phyloP scores from a whole-genome alignment of 2,797 vertebrate species.

The Alectoris magna region DNA sequence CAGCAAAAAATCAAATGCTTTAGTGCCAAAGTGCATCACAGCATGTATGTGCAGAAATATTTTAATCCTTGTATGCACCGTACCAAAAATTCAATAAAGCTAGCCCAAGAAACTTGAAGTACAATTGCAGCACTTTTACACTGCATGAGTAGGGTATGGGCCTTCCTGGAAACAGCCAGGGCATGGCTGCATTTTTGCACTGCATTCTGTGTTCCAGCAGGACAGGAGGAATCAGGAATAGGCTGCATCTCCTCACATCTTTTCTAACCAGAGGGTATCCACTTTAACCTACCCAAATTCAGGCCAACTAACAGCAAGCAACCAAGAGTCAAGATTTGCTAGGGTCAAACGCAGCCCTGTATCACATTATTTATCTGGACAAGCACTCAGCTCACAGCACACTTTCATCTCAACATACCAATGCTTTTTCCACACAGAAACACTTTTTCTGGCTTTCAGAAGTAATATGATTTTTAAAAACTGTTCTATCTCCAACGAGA shows the following conservation, averaged over 20 bases:
- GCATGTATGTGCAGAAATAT: not conserved
- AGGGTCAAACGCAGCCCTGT: not conserved
- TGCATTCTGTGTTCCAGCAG: not conserved
- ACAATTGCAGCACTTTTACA: not conserved
- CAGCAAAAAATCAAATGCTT: not conserved
- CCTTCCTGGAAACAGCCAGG: not conserved
- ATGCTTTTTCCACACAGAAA: not conserved
- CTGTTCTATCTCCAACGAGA: constrained; percentile 50
- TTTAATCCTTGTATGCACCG: not conserved
- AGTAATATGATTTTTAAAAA: constrained; percentile 23
- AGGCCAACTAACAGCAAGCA: not conserved
- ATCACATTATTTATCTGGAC: not conserved
- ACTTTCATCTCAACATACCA: not conserved
- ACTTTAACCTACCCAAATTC: not conserved
- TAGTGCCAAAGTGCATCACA: not conserved
- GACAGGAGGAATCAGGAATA: not conserved
- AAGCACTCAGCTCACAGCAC: not conserved
- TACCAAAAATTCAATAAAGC: not conserved
- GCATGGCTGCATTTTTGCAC: not conserved
- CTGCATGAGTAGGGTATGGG: not conserved
- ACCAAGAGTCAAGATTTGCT: not conserved
- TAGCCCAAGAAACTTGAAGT: not conserved
- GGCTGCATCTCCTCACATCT: not conserved
- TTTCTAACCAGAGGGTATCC: not conserved
- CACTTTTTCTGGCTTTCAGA: not conserved